Evolutionary conservation across 2,797 vertebrate species (phyloP).

Genomic region (Acanthurus lineatus): DNA sequence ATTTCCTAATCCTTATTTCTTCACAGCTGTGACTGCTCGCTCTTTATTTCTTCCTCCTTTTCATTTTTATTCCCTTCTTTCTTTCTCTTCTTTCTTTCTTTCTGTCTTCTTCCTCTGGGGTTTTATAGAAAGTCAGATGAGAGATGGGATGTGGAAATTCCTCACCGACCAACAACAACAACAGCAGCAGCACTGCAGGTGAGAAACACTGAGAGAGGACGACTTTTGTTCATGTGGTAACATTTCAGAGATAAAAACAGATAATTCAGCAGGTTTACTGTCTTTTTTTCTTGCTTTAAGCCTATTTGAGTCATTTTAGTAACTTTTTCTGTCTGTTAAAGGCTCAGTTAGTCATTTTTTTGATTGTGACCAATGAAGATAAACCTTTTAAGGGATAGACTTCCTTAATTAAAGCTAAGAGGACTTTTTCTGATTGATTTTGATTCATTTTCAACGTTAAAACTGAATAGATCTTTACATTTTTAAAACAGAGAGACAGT

Average conservation of each 20-base stretch:
- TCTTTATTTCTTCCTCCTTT: not conserved
- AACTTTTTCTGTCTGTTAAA: slow-evolving; percentile 9
- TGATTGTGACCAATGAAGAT: not conserved
- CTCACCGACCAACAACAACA: slow-evolving; percentile 52
- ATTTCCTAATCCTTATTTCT: too few species aligned
- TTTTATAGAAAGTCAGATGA: slow-evolving; percentile 30
- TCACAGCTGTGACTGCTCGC: too few species aligned
- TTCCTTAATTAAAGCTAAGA: not conserved
- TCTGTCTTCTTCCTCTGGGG: not conserved
- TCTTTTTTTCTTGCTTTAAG: not conserved
- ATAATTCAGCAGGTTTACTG: not conserved
- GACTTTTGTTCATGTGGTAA: not conserved
- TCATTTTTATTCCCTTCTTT: not conserved
- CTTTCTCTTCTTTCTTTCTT: not conserved
- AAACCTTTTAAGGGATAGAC: not conserved
- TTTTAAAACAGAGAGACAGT: not conserved
- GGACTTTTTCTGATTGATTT: not conserved
- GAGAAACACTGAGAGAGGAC: slow-evolving; percentile 28
- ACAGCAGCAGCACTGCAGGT: slow-evolving; percentile 59
- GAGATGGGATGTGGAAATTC: slow-evolving; percentile 85
- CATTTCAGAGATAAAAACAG: not conserved
- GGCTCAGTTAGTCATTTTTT: not conserved
- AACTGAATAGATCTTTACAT: too few species aligned
- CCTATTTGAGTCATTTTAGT: not conserved
- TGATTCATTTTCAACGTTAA: not conserved